These are phyloP conservation scores for Erithacus rubecula DNA, from an alignment of 2,797 vertebrate species.

Conservation along the genomic window DNA sequence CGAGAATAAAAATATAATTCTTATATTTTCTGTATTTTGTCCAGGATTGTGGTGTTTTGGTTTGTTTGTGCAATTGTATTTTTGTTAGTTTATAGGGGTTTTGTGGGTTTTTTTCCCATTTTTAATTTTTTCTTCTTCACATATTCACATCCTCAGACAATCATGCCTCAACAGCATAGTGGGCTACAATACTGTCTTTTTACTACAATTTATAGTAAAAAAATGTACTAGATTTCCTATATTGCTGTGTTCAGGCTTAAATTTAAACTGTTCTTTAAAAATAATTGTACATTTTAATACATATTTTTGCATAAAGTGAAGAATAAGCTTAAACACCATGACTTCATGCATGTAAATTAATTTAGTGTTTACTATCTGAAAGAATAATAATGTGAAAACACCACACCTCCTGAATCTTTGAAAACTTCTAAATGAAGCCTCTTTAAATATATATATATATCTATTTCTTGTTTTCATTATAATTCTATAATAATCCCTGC, in stretches of 20 bases:
- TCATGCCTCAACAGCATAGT: neutral
- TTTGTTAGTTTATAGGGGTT: neutral
- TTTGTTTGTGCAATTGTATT: no score
- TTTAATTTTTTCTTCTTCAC: neutral
- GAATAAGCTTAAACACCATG: neutral
- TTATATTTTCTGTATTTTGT: neutral
- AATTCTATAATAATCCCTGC: neutral
- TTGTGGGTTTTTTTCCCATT: no score
- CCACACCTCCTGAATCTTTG: accelerated
- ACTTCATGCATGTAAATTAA: neutral
- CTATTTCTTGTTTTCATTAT: neutral
- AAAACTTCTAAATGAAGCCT: neutral
- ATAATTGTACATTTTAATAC: neutral
- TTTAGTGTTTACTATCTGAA: neutral
- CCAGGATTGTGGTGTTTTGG: accelerated
- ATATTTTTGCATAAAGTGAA: neutral
- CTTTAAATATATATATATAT: neutral
- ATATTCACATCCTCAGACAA: neutral
- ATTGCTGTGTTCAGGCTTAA: neutral
- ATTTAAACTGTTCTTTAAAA: neutral
- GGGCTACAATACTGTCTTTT: neutral
- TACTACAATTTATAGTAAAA: neutral
- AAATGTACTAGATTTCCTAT: neutral
- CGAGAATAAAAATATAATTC: neutral
- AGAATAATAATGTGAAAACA: neutral